phyloP scores from a whole-genome alignment of 2,888 invertebrate species.

The Dermolepida albohirtum region DNA sequence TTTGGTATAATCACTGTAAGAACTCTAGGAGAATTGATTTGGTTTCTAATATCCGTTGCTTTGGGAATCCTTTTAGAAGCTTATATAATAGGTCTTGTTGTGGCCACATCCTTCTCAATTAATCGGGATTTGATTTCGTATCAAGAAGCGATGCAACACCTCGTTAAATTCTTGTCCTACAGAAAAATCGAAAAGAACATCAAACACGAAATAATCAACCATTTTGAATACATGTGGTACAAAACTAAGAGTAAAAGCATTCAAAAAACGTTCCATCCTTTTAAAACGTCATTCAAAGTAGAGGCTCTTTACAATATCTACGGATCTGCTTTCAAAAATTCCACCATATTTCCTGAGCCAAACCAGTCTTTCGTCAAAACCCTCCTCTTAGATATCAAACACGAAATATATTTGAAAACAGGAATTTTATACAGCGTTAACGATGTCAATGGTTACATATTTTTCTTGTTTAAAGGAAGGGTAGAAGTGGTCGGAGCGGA shows the following conservation, averaged over 20 bases:
- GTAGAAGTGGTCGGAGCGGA: slow-evolving; percentile 53
- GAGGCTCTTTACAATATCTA: slow-evolving; percentile 49
- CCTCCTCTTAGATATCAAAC: slow-evolving; percentile 43
- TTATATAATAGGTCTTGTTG: slow-evolving; percentile 26
- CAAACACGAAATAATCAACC: slow-evolving; percentile 47
- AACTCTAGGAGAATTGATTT: background rate
- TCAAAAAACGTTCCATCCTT: slow-evolving; percentile 40
- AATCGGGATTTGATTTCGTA: slow-evolving; percentile 38
- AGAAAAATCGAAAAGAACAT: slow-evolving; percentile 48
- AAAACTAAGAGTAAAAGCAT: slow-evolving; percentile 45
- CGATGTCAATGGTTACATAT: slow-evolving; percentile 48
- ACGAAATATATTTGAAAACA: slow-evolving; percentile 44
- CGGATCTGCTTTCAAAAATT: slow-evolving; percentile 42
- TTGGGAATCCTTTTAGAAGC: slow-evolving; percentile 8
- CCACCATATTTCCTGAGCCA: slow-evolving; percentile 44
- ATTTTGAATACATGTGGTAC: slow-evolving; percentile 53
- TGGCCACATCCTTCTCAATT: slow-evolving; percentile 31
- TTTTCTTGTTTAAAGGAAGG: slow-evolving; percentile 48
- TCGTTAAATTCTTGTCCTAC: slow-evolving; percentile 48
- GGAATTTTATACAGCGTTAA: slow-evolving; percentile 47
- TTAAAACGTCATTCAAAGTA: slow-evolving; percentile 47
- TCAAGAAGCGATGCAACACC: slow-evolving; percentile 50
- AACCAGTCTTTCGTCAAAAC: slow-evolving; percentile 45
- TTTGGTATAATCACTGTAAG: background rate
- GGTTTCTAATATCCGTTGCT: background rate